These are phyloP conservation scores for Vulpes ferrilata DNA, from an alignment of 2,113 vertebrate species.

Conservation along the genomic window DNA sequence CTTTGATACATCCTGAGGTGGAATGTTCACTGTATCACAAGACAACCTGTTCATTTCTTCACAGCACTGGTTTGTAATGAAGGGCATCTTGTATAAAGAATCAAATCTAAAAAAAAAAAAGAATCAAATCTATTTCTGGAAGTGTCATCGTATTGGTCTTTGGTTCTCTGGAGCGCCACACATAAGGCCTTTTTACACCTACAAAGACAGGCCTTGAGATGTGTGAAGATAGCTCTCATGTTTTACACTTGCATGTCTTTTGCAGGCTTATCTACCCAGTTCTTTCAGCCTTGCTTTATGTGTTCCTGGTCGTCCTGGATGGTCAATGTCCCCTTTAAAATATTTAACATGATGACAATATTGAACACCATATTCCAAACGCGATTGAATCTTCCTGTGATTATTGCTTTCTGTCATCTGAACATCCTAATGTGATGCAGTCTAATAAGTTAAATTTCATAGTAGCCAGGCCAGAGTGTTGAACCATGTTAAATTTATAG, in stretches of 20 bases:
- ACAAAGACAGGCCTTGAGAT: background rate
- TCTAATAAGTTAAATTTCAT: background rate
- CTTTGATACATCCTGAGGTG: background rate
- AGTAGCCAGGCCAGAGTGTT: background rate
- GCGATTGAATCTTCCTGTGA: background rate
- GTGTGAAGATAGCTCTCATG: background rate
- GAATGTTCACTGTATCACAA: background rate
- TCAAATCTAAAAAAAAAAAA: background rate
- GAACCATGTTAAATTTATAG: background rate
- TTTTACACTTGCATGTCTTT: conserved; percentile 47
- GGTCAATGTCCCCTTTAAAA: background rate
- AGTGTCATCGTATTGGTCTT: background rate
- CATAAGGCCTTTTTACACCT: background rate
- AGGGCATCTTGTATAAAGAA: conserved; percentile 32
- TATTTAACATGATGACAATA: background rate
- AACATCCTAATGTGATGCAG: background rate
- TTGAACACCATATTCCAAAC: background rate
- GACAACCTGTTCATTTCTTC: background rate
- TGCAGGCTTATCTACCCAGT: background rate
- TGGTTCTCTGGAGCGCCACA: background rate
- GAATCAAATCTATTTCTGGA: background rate
- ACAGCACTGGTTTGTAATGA: background rate
- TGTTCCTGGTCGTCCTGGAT: conserved; percentile 1
- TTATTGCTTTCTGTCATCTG: background rate
- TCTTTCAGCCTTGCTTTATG: background rate